phyloP scores from a whole-genome alignment of 2,797 vertebrate species.

The Sorex maritimensis region DNA sequence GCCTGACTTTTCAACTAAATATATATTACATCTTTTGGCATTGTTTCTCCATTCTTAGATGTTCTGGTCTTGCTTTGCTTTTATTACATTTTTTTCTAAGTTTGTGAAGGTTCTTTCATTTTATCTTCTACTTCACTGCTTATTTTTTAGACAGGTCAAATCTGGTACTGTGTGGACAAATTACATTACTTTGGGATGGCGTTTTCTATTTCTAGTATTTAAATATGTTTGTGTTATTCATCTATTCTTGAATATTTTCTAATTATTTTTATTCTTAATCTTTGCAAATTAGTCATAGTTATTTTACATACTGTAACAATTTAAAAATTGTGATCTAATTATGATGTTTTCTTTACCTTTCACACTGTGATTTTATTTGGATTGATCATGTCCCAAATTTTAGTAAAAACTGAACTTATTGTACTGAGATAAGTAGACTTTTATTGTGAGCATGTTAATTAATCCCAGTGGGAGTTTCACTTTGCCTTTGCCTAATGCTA shows the following conservation, averaged over 20 bases:
- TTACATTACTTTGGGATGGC: background rate
- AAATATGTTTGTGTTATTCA: background rate
- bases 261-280: background rate
- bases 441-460: constrained; percentile 3
- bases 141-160: background rate
- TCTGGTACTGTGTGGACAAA: background rate
- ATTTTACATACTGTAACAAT: background rate
- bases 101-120: background rate
- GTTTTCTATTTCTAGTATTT: constrained; percentile 41
- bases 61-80: background rate
- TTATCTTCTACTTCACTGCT: background rate
- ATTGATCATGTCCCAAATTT: constrained; percentile 41
- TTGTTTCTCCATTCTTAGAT: background rate
- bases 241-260: background rate
- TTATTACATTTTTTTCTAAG: background rate
- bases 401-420: background rate
- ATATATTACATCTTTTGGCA: background rate
- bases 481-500: constrained; percentile 37
- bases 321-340: background rate
- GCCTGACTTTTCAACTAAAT: constrained; percentile 2
- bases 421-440: background rate
- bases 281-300: constrained; percentile 5
- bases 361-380: constrained; percentile 10
- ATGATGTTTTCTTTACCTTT: constrained; percentile 20
- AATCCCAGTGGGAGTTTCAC: constrained; percentile 17